Base-by-base conservation (phyloP, 2,888 invertebrate genomes). In the Diloba caeruleocephala region DNA sequence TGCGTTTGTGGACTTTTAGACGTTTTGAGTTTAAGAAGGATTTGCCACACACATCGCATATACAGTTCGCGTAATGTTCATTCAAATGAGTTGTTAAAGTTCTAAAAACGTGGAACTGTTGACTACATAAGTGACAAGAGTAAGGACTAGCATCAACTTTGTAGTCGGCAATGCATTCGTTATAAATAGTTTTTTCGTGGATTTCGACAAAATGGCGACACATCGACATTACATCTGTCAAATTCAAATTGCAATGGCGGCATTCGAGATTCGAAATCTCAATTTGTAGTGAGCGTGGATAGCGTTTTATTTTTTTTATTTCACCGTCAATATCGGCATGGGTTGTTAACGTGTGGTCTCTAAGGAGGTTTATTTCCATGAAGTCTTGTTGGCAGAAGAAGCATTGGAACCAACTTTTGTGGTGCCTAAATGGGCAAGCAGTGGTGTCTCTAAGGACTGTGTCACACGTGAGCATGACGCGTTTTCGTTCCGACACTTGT, bases 31-130 rank as follows among this genome's bases (percentile, higher is more conserved):
- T 94, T 0, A 94, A 70, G 56, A 93, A 94, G 0, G 92, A 89
- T 71, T 94, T 94, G 0, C 92, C 92, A 58, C 94, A 94, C 1
- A 93, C 87, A 51, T 90, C 88, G 60, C 94, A 94, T 19, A 94
- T 91, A 36, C 89, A 93, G 26, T 91, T 90, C 0, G 90, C 88
- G 46, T 92, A 94, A 32, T 94, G 94, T 21, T 89, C 90, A 36
- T 94, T 94, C 19, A 94, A 63, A 71, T 94, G 94, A 0, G 84
- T 88, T 0, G 91, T 90, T 2, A 92, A 52, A 0, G 87, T 87
- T 19, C 91, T 73, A 44, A 92, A 92, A 0, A 90, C 90, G 36
- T 92, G 91, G 28, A 89, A 92, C 25, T 88, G 80, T 26, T 73
- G 71, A 0, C 75, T 62, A 31, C 92, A 92, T 8, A 91, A 51